These are phyloP conservation scores for Trisateles emortualis DNA, from an alignment of 2,888 invertebrate species.

Conservation along the genomic window DNA sequence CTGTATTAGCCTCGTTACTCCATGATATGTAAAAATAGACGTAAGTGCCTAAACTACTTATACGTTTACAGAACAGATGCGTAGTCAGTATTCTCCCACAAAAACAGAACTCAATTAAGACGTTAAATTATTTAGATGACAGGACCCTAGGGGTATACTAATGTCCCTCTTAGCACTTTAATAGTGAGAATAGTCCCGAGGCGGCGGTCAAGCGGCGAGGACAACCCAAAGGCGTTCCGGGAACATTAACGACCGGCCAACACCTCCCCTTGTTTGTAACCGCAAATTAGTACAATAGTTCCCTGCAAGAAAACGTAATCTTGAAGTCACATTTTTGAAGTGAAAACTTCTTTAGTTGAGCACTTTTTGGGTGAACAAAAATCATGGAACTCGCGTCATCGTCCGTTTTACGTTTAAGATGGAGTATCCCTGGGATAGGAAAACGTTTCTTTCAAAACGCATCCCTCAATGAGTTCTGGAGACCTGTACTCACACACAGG, in stretches of 20 bases:
- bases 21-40: neutral
- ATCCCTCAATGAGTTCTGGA: too few relatives aligned
- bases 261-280: slow-evolving; percentile 82
- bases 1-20: too few relatives aligned
- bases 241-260: slow-evolving; percentile 69
- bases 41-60: neutral
- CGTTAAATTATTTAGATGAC: slow-evolving; percentile 83
- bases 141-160: slow-evolving; percentile 76
- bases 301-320: slow-evolving; percentile 51
- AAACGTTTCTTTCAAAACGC: too few relatives aligned
- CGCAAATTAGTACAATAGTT: slow-evolving; percentile 81
- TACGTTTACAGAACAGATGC: slow-evolving; percentile 5
- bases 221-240: slow-evolving; percentile 77
- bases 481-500: too few relatives aligned
- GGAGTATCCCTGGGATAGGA: too few relatives aligned
- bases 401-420: too few relatives aligned
- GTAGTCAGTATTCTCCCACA: slow-evolving; percentile 45
- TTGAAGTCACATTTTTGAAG: slow-evolving; percentile 48
- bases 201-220: slow-evolving; percentile 76
- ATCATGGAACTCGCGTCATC: too few relatives aligned
- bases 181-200: slow-evolving; percentile 74
- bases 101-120: slow-evolving; percentile 76
- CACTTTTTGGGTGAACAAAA: too few relatives aligned
- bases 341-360: too few relatives aligned
- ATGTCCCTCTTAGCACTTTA: slow-evolving; percentile 86